Base-by-base conservation (phyloP, 1,140 invertebrate genomes). In the Plectus sambesii region DNA sequence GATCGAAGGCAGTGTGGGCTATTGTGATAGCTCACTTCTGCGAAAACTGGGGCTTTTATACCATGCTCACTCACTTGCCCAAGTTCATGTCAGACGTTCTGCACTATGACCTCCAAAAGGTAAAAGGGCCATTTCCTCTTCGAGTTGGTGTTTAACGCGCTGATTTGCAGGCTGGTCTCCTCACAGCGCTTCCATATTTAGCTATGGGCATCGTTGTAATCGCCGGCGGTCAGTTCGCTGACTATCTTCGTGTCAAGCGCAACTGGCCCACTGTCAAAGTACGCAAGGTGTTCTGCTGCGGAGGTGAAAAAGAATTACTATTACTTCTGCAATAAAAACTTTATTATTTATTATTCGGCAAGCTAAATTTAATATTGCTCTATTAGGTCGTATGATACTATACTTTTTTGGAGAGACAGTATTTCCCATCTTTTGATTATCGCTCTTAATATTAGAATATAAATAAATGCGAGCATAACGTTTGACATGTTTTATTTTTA, bases 11-110 rank as follows among this genome's bases (percentile, higher is more conserved):
- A 0, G 85, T 93, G 2, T 89, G 85, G 84, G 85, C 87, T 1
- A 86, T 94, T 61, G 77, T 90, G 35, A 70, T 86, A 12, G 84
- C 84, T 0, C 87, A 93, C 66, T 82, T 80, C 22, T 80, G 83
- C 46, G 85, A 85, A 50, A 87, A 92, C 47, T 93, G 87, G 74
- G 84, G 86, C 1, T 93, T 88, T 73, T 92, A 92, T 72, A 90
- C 85, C 2, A 80, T 93, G 29, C 78, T 93, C 39, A 88, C 87
- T 68, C 84, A 90, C 63, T 74, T 94, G 49, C 89, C 89, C 8
- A 87, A 82, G 1, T 94, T 88, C 70, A 83, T 93, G 78, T 83
- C 85, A 61, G 79, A 82, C 61, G 82, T 92, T 38, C 74, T 92
- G 5, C 75, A 83, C 58, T 89, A 83, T 62, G 78, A 87, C 62